phyloP scores from a whole-genome alignment of 1,140 invertebrate genomes.

The Theocolax elegans region DNA sequence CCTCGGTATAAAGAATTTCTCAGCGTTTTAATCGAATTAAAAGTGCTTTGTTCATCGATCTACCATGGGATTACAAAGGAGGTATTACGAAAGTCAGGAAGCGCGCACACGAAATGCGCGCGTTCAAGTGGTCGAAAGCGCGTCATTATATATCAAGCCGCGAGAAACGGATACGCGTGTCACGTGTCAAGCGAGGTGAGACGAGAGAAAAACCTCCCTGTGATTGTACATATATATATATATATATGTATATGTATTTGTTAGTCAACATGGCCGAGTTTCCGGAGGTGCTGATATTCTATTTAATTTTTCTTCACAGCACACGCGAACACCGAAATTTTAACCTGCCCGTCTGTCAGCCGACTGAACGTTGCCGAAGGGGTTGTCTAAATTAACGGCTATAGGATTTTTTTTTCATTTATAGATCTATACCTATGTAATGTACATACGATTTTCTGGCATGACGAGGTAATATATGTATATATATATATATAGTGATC shows the following conservation, averaged over 20 bases:
- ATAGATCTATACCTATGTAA: no score
- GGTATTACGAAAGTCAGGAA: conserved; percentile 37
- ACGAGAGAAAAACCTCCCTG: conserved; percentile 16
- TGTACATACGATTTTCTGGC: no score
- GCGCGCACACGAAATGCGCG: conserved; percentile 31
- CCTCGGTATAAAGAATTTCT: not conserved
- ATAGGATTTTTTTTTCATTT: no score
- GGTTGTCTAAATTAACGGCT: no score
- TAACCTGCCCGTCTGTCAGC: conserved; percentile 56
- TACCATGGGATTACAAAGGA: not conserved
- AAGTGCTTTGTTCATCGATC: conserved; percentile 17
- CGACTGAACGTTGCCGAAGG: no score
- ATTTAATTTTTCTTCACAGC: conserved; percentile 57
- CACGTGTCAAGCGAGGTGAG: conserved; percentile 28
- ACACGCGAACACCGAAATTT: conserved; percentile 40
- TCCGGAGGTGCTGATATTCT: conserved; percentile 45
- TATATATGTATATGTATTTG: no score
- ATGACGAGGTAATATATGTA: no score
- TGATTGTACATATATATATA: no score
- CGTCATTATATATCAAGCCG: not conserved
- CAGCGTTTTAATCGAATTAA: conserved; percentile 25
- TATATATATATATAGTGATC: not conserved
- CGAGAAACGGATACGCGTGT: conserved; percentile 52
- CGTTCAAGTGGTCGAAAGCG: not conserved
- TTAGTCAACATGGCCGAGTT: conserved; percentile 49